phyloP scores from a whole-genome alignment of 2,797 vertebrate species.

The Emys orbicularis region DNA sequence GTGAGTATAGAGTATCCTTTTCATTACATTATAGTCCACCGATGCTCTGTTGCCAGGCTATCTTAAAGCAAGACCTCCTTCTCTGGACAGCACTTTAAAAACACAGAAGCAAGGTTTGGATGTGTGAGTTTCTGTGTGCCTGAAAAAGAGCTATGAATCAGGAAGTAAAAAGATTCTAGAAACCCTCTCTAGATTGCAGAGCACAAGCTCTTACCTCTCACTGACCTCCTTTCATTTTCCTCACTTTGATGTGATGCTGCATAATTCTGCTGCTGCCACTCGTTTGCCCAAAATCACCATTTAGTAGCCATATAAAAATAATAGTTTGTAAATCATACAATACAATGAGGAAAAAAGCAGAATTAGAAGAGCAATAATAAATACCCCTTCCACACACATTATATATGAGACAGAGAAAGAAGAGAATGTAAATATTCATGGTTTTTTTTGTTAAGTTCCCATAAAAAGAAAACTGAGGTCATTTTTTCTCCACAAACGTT shows the following conservation, averaged over 20 bases:
- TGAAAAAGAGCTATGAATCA: neutral
- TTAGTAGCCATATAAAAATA: neutral
- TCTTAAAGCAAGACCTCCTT: neutral
- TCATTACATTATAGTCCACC: neutral
- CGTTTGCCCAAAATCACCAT: neutral
- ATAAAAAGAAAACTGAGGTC: neutral
- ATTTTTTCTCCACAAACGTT: neutral
- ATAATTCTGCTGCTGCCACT: neutral
- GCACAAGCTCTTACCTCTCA: neutral
- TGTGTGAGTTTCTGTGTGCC: neutral
- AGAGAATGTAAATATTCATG: neutral
- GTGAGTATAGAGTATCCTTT: neutral
- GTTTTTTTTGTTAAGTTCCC: rapidly evolving
- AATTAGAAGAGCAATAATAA: neutral
- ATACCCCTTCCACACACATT: neutral
- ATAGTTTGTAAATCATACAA: neutral
- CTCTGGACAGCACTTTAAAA: neutral
- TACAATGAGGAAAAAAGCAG: neutral
- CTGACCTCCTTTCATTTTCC: neutral
- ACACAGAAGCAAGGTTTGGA: rapidly evolving
- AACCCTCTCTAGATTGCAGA: neutral
- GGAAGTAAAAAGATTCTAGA: neutral
- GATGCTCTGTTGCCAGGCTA: neutral
- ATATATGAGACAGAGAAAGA: neutral
- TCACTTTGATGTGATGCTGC: neutral